phyloP scores from a whole-genome alignment of 1,140 invertebrate genomes.

The Oscheius sp. region DNA sequence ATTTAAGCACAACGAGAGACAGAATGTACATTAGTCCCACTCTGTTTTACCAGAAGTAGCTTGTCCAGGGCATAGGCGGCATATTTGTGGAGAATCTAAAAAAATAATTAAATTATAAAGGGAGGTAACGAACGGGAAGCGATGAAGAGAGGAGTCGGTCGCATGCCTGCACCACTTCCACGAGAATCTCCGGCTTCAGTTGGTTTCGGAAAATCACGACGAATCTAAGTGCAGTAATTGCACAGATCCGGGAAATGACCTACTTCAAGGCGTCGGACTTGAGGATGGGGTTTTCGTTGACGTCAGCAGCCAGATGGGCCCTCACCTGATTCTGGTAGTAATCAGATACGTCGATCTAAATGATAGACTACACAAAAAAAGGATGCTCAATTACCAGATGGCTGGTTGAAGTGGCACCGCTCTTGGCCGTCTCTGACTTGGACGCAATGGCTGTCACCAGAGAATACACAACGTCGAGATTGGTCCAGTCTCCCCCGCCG shows the following conservation, averaged over 20 bases:
- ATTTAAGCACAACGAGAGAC: too few species aligned
- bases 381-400: background rate
- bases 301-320: background rate
- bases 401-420: conserved; percentile 24
- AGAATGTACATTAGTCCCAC: background rate
- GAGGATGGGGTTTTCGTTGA: conserved; percentile 23
- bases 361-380: background rate
- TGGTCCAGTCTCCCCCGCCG: conserved; percentile 17
- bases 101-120: background rate
- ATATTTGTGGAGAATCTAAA: conserved; percentile 30
- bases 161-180: conserved; percentile 7
- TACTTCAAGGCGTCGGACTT: conserved; percentile 30
- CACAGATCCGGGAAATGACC: background rate
- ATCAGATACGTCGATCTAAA: conserved; percentile 25
- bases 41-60: conserved; percentile 1
- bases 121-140: background rate
- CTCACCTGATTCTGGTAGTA: conserved; percentile 27
- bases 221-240: conserved; percentile 9
- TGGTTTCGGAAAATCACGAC: conserved; percentile 25
- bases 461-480: conserved; percentile 21
- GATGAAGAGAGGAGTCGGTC: conserved; percentile 8
- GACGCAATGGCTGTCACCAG: conserved; percentile 21
- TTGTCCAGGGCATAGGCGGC: conserved; percentile 26
- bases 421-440: conserved; percentile 22
- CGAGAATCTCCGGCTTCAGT: conserved; percentile 22